These are phyloP conservation scores for Pemphredon lugubris DNA, from an alignment of 2,888 invertebrate species.

Conservation along the genomic window DNA sequence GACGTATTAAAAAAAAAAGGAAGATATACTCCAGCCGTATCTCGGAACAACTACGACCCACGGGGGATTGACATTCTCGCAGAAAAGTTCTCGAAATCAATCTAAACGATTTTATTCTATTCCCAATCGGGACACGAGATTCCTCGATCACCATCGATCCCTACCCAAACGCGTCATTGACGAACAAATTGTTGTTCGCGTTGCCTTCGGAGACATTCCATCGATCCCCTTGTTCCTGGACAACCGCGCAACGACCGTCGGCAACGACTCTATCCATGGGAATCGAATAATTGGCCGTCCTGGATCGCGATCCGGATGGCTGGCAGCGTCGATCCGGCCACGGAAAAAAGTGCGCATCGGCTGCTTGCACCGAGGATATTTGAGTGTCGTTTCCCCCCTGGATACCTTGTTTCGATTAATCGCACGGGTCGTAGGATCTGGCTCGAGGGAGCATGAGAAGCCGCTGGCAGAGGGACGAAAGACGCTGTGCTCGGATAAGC, in stretches of 20 bases:
- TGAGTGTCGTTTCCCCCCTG: slow-evolving; percentile 36
- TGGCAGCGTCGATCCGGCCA: slow-evolving; percentile 9
- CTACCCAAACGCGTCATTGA: not conserved
- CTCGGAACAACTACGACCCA: no score
- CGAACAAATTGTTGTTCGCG: no score
- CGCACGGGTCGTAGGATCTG: slow-evolving; percentile 51
- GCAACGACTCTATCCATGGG: slow-evolving; percentile 48
- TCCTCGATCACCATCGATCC: no score
- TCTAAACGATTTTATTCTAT: no score
- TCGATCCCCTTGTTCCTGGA: slow-evolving; percentile 31
- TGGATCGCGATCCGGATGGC: slow-evolving; percentile 44
- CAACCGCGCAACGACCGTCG: slow-evolving; percentile 18
- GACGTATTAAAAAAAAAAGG: no score
- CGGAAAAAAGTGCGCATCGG: not conserved
- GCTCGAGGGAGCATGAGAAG: slow-evolving; percentile 63
- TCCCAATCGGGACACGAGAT: no score
- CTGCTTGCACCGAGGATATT: slow-evolving; percentile 7
- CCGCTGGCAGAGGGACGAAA: slow-evolving; percentile 37
- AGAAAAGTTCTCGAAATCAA: no score
- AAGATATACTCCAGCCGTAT: no score
- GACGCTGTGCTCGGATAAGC: slow-evolving; percentile 14
- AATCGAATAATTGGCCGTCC: slow-evolving; percentile 54
- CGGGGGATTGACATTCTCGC: no score
- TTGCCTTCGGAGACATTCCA: slow-evolving; percentile 24
- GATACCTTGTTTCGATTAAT: slow-evolving; percentile 58